phyloP scores from a whole-genome alignment of 2,888 invertebrate genomes.

The Ashinkailepas kermadecensis region DNA sequence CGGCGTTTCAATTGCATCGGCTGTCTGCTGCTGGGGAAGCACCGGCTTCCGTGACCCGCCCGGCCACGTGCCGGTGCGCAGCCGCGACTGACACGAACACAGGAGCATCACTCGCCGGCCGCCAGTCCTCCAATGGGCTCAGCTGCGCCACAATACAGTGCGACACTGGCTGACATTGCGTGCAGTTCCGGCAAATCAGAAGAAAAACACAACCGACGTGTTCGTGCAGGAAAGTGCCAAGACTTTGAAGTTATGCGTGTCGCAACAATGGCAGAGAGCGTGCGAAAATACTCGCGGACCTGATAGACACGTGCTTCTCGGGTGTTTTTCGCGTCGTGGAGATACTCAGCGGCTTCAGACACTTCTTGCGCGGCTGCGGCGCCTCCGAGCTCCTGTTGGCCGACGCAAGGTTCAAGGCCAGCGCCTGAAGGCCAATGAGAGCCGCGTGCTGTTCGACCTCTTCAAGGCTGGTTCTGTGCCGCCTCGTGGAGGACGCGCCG shows the following conservation, averaged over 20 bases:
- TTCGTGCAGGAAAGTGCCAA: neutral
- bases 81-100: too few relatives aligned
- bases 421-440: slow-evolving; percentile 10
- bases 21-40: too few relatives aligned
- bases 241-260: neutral
- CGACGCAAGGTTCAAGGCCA: slow-evolving; percentile 3
- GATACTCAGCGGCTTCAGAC: slow-evolving; percentile 5
- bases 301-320: slow-evolving; percentile 7
- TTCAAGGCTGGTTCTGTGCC: too few relatives aligned
- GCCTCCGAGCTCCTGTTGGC: neutral
- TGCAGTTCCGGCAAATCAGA: too few relatives aligned
- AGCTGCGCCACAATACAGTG: too few relatives aligned
- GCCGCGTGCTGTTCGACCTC: neutral
- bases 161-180: too few relatives aligned
- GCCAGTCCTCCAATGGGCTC: too few relatives aligned
- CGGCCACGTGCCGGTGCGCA: too few relatives aligned
- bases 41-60: too few relatives aligned
- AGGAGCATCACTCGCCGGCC: too few relatives aligned
- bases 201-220: too few relatives aligned
- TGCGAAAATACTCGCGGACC: neutral
- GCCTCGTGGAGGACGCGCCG: neutral
- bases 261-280: neutral
- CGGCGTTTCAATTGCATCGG: too few relatives aligned
- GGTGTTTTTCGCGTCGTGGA: neutral
- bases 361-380: neutral